Base-by-base conservation (phyloP, 2,113 vertebrate genomes). In the Corythornis madagascariensis region DNA sequence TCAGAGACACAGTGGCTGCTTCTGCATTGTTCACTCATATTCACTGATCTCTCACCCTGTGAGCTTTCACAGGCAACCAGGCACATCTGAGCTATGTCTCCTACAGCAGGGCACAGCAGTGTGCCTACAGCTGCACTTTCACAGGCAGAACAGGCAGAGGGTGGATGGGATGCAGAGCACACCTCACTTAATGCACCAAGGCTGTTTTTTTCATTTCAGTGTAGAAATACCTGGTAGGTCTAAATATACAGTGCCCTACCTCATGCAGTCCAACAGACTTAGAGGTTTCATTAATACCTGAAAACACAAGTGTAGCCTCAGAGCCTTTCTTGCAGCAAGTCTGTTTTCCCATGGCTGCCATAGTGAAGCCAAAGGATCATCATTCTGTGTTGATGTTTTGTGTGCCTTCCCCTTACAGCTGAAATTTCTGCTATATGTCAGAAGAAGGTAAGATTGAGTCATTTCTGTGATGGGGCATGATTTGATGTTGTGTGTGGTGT, bases 391-490 rank as follows among this genome's bases (percentile, higher is more conserved):
- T 98, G 95, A 98, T 98, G 77, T 97, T 97, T 96, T 97, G 90
- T 98, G 84, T 98, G 87, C 77, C 94, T 98, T 98, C 96, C 96
- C 93, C 96, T 98, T 98, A 97, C 99, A 99, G 99, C 99, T 98
- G 99, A 99, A 98, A 99, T 99, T 98, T 99, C 99, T 97, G 99
- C 99, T 95, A 99, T 99, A 98, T 99, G 99, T 98, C 99, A 99
- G 97, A 99, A 99, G 97, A 99, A 99, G 99, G 99, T 99, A 99
- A 99, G 98, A 97, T 60, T 78, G 61, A 70, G 88, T 80, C 56
- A 40, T 96, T 75, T 93, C 63, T 96, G 88, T 96, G 87, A 78
- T 97, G 95, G 67, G 74, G 88, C 97, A 97, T 97, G 96, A 93
- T 72, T 97, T 90, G 84, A 53, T 91, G 96, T 98, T 83, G 94